Evolutionary conservation across 2,797 vertebrate genomes (phyloP), one percentile per base, ranked within the genome.

Genomic region (Coranthus polyacanthus): DNA sequence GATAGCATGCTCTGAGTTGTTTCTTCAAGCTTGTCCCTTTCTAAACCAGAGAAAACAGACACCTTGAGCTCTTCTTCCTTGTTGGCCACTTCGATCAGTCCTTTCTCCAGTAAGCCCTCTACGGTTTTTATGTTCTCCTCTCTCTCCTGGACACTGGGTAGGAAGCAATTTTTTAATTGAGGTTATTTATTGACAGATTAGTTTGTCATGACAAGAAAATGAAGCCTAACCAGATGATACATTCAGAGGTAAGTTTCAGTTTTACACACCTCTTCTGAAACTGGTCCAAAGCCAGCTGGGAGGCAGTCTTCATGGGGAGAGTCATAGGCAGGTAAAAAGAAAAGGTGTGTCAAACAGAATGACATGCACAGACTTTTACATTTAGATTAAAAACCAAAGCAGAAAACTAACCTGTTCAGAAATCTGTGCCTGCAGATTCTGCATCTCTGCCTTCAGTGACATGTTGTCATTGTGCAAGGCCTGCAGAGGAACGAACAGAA

Each of bases 71-170:
- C 94, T 17, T 96, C 96, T 66, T 97, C 96, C 78, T 97, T 99
- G 83, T 97, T 98, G 72, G 97, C 97, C 91, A 99, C 93, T 86
- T 99, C 92, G 69, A 99, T 98, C 66, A 99, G 93, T 55, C 96
- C 96, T 60, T 96, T 88, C 86, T 99, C 96, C 67, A 99, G 93
- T 67, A 99, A 91, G 61, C 91, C 93, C 88, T 99, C 97, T 24
- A 98, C 95, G 0, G 95, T 98, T 90, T 94, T 98, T 78, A 98
- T 94, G 86, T 97, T 99, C 59, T 97, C 96, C 57, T 98, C 97
- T 52, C 94, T 96, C 80, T 98, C 96, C 72, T 91, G 93, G 75
- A 96, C 90, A 75, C 97, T 99, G 74, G 8, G 38, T 1, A 51
- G 43, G 32, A 68, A 54, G 21, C 5, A 82, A 17, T 5, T 6